Evolutionary conservation across 23 tunicate species (phyloP).

Genomic region (Halocynthia roretzi): DNA sequence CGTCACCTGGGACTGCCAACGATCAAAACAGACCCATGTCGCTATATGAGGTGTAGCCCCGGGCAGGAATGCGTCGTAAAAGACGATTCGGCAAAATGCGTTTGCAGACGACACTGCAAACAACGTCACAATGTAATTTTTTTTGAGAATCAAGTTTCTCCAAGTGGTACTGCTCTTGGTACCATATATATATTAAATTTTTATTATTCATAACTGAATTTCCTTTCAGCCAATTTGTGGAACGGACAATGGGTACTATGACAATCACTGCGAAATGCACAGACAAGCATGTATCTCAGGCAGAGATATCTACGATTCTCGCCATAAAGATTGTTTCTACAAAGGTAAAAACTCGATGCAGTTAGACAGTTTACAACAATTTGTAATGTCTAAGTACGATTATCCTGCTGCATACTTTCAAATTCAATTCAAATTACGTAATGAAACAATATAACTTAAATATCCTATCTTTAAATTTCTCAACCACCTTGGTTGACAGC

Average conservation of each 20-base stretch:
- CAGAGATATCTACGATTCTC: slow-evolving; percentile 41
- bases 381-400: too few species aligned
- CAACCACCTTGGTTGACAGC: neutral
- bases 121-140: slow-evolving; percentile 28
- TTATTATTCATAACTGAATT: neutral
- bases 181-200: neutral
- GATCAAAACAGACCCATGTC: neutral
- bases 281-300: slow-evolving; percentile 39
- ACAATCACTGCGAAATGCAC: slow-evolving; percentile 83
- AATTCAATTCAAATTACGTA: too few species aligned
- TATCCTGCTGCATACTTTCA: too few species aligned
- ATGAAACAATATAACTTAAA: too few species aligned
- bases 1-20: neutral
- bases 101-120: slow-evolving; percentile 68
- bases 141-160: neutral
- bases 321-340: slow-evolving; percentile 79
- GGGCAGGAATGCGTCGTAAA: slow-evolving; percentile 60
- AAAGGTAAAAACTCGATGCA: slow-evolving; percentile 30
- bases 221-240: slow-evolving; percentile 75
- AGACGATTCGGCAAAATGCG: slow-evolving; percentile 53
- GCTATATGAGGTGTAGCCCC: slow-evolving; percentile 38
- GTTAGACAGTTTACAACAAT: neutral
- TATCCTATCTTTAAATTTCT: neutral
- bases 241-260: slow-evolving; percentile 59
- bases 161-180: neutral